Evolutionary conservation across 2,797 vertebrate genomes (phyloP).

Genomic region (Eleutherodactylus coqui): DNA sequence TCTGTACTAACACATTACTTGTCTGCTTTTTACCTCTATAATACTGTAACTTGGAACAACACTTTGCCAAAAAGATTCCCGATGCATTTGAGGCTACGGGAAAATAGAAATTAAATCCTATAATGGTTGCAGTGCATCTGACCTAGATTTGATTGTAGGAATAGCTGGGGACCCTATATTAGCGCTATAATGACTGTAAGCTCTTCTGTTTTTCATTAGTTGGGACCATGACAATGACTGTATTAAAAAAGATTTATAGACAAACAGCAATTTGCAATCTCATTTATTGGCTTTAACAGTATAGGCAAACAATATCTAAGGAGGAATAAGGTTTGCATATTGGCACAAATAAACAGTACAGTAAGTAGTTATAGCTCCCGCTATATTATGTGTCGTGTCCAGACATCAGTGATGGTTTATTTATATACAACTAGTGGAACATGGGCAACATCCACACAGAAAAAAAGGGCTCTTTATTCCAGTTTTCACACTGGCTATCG

Average conservation of each 20-base stretch:
- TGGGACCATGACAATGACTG: not conserved
- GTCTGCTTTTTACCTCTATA: not conserved
- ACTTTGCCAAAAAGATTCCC: not conserved
- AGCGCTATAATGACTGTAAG: not conserved
- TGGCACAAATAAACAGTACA: too few species aligned
- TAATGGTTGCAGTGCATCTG: not conserved
- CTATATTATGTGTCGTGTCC: not conserved
- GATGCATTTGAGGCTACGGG: not conserved
- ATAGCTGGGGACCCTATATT: not conserved
- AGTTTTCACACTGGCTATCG: not conserved
- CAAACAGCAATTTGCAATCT: not conserved
- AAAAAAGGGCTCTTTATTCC: not conserved
- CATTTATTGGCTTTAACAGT: not conserved
- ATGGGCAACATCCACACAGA: not conserved
- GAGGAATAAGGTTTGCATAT: not conserved
- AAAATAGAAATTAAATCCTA: not conserved
- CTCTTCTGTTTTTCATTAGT: not conserved
- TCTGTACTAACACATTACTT: not conserved
- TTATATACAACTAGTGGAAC: not conserved
- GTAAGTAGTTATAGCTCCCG: not conserved
- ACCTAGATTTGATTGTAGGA: not conserved
- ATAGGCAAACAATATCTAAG: not conserved
- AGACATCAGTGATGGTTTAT: not conserved
- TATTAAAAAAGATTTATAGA: not conserved
- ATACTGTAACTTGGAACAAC: constrained; percentile 11